Conservation (phyloP, 2,797 vertebrate genomes). For the Eospalax fontanierii region DNA sequence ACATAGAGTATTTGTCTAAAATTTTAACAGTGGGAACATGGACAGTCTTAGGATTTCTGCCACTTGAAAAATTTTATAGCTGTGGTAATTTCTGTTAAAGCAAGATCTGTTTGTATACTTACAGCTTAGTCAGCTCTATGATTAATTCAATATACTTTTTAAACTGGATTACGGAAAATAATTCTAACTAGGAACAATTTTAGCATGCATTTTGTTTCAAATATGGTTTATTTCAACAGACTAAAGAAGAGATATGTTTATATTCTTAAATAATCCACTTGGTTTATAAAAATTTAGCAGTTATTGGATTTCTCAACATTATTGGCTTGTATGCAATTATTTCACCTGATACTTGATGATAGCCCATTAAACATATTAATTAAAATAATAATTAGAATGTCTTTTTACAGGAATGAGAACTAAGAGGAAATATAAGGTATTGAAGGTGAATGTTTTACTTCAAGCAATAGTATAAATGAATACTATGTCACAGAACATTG, state of each 20-base stretch:
- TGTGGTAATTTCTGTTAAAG: neutral
- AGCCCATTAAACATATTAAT: neutral
- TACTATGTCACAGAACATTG: neutral
- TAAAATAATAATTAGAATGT: neutral
- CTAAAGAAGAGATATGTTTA: conserved; percentile 44
- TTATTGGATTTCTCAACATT: conserved; percentile 2
- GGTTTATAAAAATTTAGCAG: neutral
- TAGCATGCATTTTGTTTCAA: neutral
- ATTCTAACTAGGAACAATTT: neutral
- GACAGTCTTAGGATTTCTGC: neutral
- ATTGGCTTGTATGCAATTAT: neutral
- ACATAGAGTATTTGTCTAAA: neutral
- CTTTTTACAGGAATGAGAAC: neutral
- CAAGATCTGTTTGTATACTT: neutral
- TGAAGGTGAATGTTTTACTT: neutral
- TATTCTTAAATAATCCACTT: conserved; percentile 6
- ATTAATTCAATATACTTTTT: neutral
- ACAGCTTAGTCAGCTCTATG: neutral
- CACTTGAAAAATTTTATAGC: neutral
- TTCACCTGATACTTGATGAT: conserved; percentile 46
- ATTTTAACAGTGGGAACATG: neutral
- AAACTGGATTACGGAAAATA: neutral
- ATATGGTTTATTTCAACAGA: neutral
- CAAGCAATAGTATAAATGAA: neutral
- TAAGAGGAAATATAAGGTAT: neutral